phyloP scores from a whole-genome alignment of 2,113 vertebrate genomes.

The Colossoma macropomum region DNA sequence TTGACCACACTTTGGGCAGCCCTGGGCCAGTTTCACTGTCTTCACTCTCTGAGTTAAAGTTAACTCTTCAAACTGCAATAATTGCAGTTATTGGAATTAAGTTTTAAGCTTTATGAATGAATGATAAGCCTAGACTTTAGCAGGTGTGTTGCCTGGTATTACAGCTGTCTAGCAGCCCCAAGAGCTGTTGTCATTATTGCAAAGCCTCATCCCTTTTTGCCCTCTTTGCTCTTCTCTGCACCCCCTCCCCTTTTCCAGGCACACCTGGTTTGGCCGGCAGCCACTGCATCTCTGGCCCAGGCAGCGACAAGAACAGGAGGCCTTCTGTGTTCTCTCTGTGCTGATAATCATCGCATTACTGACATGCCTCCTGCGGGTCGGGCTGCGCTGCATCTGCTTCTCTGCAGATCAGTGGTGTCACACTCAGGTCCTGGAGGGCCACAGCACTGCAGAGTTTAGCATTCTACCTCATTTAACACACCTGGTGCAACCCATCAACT shows the following conservation, averaged over 20 bases:
- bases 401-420: constrained; percentile 71
- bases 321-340: constrained; percentile 67
- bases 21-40: too few relatives aligned
- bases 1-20: too few relatives aligned
- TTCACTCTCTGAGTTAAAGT: too few relatives aligned
- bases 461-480: background rate
- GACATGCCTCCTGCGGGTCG: constrained; percentile 66
- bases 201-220: constrained; percentile 11
- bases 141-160: background rate
- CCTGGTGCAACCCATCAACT: background rate
- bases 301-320: constrained; percentile 71
- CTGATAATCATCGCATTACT: constrained; percentile 80
- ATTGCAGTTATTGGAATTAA: too few relatives aligned
- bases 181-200: constrained; percentile 15
- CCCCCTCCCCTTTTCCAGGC: constrained; percentile 39
- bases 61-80: too few relatives aligned
- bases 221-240: constrained; percentile 17
- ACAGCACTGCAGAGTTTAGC: background rate
- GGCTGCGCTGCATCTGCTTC: constrained; percentile 64
- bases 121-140: background rate
- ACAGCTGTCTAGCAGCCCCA: background rate
- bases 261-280: constrained; percentile 75
- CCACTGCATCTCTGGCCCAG: constrained; percentile 55
- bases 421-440: background rate
- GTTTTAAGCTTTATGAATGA: too few relatives aligned